These are phyloP conservation scores for Coregonus suidteri DNA, from an alignment of 2,797 vertebrate species.

Conservation along the genomic window DNA sequence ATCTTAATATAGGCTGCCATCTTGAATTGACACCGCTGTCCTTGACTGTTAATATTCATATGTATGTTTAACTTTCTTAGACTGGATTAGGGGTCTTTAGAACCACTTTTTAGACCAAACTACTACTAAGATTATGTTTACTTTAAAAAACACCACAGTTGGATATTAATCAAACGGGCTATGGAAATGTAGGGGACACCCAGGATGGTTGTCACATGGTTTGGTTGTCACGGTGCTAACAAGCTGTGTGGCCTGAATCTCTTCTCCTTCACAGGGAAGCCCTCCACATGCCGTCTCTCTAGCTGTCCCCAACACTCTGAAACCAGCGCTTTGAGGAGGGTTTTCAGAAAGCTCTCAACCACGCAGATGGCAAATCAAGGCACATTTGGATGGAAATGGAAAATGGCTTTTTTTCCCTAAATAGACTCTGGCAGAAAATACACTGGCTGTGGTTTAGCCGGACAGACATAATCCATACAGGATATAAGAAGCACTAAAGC, in stretches of 20 bases:
- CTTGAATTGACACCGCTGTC: slow-evolving; percentile 32
- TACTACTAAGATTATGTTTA: no score
- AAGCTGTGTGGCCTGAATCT: slow-evolving; percentile 17
- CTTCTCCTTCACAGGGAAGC: neutral
- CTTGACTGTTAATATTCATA: neutral
- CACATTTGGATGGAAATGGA: slow-evolving; percentile 48
- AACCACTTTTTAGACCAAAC: no score
- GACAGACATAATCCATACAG: neutral
- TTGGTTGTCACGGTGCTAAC: neutral
- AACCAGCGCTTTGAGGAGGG: slow-evolving; percentile 49
- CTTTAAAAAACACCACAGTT: no score
- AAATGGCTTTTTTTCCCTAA: slow-evolving; percentile 40
- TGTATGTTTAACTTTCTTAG: slow-evolving; percentile 7
- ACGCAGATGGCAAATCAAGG: slow-evolving; percentile 66
- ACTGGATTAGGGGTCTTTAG: no score
- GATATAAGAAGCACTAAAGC: neutral
- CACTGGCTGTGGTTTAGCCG: neutral
- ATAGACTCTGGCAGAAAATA: slow-evolving; percentile 15
- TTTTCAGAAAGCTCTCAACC: slow-evolving; percentile 50
- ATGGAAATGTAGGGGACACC: no score
- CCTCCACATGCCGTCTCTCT: no score
- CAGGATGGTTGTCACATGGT: no score
- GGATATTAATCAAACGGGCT: no score
- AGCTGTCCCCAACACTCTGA: slow-evolving; percentile 6
- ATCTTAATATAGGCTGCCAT: slow-evolving; percentile 32